These are phyloP conservation scores for Drosophila dunni DNA, from an alignment of 1,140 invertebrate genomes.

Conservation along the genomic window DNA sequence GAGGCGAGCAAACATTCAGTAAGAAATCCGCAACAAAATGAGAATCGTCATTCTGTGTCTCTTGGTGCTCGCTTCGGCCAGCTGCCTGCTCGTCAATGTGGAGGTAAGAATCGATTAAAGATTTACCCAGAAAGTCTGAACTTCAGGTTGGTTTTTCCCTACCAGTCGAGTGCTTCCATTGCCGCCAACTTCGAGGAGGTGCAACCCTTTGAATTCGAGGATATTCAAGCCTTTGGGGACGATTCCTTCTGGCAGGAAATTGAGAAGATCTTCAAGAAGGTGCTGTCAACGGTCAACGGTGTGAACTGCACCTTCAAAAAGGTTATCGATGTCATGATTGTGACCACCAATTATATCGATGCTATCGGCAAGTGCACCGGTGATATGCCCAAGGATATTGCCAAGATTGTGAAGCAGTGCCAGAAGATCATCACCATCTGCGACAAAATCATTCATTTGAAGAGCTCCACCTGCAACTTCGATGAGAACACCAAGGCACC, in stretches of 20 bases:
- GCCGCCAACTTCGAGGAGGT: not conserved
- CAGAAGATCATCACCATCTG: constrained; percentile 13
- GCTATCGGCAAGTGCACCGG: constrained; percentile 12
- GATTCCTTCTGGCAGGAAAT: constrained; percentile 2
- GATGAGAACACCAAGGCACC: constrained; percentile 8
- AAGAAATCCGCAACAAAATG: constrained; percentile 4
- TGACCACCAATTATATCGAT: constrained; percentile 14
- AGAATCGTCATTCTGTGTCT: constrained; percentile 2
- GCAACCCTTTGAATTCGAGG: not conserved
- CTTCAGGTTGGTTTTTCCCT: not conserved
- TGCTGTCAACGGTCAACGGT: constrained; percentile 22
- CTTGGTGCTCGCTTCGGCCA: constrained; percentile 5
- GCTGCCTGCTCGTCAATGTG: not conserved
- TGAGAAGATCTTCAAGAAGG: constrained; percentile 11
- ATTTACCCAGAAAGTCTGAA: not conserved
- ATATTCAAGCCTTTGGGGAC: not conserved
- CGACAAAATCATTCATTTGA: constrained; percentile 23
- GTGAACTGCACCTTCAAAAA: constrained; percentile 26
- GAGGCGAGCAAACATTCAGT: not conserved
- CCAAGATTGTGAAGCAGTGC: constrained; percentile 29
- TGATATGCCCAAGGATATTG: constrained; percentile 23
- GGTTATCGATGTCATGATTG: constrained; percentile 6
- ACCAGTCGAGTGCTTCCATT: not conserved
- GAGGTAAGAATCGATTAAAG: constrained; percentile 1
- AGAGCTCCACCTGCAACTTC: constrained; percentile 1